Base-by-base conservation (phyloP, 92 coral and sea anemone species). In the Parazoanthus atlanticus region DNA sequence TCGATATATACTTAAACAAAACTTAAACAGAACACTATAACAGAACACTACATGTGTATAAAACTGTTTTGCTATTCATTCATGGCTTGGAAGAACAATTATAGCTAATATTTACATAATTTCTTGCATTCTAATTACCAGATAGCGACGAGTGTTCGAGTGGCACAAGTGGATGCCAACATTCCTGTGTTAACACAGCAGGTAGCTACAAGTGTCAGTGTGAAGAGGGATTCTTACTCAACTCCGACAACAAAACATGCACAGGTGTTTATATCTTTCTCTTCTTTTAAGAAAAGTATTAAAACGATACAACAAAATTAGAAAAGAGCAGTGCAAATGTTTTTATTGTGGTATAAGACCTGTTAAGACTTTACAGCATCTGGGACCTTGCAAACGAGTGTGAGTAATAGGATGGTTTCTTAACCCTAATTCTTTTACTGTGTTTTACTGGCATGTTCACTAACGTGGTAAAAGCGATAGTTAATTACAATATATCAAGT, bases 201-300 rank as follows among this genome's bases (percentile, higher is more conserved):
- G 77, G 77, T 19, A 73, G 77, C 41, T 73, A 73, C 77, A 73
- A 30, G 40, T 73, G 77, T 73, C 41, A 3, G 38, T 73, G 77
- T 15, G 23, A 73, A 15, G 36, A 73, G 19, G 77, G 77, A 11
- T 73, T 73, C 41, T 12, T 73, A 31, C 77, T 73, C 40, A 73
- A 73, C 23, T 6, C 77, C 33, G 77, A 73, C 38, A 17, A 33
- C 21, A 31, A 30, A 32, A 73, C 77, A 29, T 73, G 77, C 77
- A 73, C 77, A 15, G 77, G 77, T 73, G 38, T 31, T 33, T 73
- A 31, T 32, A 2, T 1, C 31, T 15, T 5, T 8, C 13, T 67
- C 2, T 67, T 5, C 31, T 67, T 67, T 25, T 67, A 67, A 67
- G n/a, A 10, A 67, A 67, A 67, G 8, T 43, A 43, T 8, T 43